phyloP scores from a whole-genome alignment of 2,113 vertebrate species.

The Sprattus sprattus region DNA sequence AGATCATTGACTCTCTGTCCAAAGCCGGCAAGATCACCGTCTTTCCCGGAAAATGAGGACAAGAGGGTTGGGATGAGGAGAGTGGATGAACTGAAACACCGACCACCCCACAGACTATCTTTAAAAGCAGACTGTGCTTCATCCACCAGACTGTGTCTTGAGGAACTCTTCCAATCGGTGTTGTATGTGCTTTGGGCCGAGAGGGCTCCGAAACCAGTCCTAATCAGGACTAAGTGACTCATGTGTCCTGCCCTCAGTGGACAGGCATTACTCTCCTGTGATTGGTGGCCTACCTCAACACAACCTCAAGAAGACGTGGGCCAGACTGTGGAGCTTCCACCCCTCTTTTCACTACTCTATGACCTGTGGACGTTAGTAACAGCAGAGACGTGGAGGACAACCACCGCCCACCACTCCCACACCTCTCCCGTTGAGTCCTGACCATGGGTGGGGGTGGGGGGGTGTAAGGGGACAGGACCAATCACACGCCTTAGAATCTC shows the following conservation, averaged over 20 bases:
- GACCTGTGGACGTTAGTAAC: not conserved
- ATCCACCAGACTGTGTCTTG: constrained; percentile 18
- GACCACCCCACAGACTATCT: not conserved
- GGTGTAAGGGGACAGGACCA: not conserved
- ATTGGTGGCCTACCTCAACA: constrained; percentile 15
- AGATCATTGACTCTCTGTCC: constrained; percentile 87
- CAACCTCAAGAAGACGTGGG: constrained; percentile 20
- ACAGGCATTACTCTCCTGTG: not conserved
- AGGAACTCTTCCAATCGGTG: not conserved
- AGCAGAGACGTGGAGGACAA: not conserved
- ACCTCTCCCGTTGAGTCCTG: constrained; percentile 19
- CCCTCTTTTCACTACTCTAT: not conserved
- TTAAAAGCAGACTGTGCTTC: constrained; percentile 24
- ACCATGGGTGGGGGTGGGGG: not conserved
- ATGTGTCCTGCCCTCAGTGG: constrained; percentile 17
- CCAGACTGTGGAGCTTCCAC: not conserved
- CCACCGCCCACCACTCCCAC: constrained; percentile 1
- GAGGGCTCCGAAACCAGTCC: constrained; percentile 18
- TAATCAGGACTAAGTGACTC: constrained; percentile 30
- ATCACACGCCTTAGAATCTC: constrained; percentile 19
- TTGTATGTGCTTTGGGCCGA: not conserved
- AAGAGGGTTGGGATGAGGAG: not conserved
- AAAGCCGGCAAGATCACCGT: constrained; percentile 90
- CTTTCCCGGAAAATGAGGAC: constrained; percentile 85
- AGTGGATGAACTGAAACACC: not conserved